Conservation (phyloP, 2,113 vertebrate species). For the Stomatorhinus ivindoensis region DNA sequence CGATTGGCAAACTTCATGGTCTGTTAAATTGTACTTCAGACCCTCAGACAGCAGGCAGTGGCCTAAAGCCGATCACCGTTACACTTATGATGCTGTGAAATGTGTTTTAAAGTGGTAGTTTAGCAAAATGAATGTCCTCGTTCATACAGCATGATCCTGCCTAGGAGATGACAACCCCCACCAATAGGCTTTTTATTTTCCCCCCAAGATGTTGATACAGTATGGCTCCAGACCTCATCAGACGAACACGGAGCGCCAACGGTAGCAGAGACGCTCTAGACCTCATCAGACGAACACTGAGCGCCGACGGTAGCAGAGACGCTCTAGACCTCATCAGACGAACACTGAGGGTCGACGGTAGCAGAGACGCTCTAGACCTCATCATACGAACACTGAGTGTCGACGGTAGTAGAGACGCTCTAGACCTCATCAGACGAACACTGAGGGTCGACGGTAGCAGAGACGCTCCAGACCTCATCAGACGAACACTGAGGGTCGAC, state of each 20-base stretch:
- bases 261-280: neutral
- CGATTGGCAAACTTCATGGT: neutral
- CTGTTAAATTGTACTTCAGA: neutral
- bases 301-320: neutral
- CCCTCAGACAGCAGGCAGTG: neutral
- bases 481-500: neutral
- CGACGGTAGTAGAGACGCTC: neutral
- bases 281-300: neutral
- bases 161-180: neutral
- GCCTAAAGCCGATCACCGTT: neutral
- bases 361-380: neutral
- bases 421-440: neutral
- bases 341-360: neutral
- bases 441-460: neutral
- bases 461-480: neutral
- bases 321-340: neutral
- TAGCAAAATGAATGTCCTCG: neutral
- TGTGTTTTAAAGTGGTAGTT: neutral
- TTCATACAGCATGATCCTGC: neutral
- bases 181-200: neutral
- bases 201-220: neutral
- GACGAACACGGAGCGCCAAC: neutral
- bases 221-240: neutral
- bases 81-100: neutral
- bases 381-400: neutral